A percentile compares a stretch with the other conserved stretches of the same genome.
Evolutionary conservation across 2,113 vertebrate species (phyloP).

Genomic region (Regulus satrapa): DNA sequence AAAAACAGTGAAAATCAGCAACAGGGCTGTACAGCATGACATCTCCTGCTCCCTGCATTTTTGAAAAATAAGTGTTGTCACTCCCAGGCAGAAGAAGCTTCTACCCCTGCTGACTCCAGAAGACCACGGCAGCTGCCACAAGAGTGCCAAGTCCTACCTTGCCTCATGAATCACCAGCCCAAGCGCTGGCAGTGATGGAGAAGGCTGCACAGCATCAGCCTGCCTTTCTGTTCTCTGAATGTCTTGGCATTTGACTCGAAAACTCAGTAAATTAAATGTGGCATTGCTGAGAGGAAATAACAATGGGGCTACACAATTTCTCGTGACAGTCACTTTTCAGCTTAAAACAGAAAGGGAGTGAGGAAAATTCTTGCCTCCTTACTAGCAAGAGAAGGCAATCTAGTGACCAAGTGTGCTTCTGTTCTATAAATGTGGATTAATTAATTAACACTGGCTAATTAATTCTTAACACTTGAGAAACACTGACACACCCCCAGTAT

Average conservation of each 20-base stretch:
- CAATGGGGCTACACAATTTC: background rate
- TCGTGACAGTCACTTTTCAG: background rate
- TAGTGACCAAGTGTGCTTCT: background rate
- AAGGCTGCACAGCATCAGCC: background rate
- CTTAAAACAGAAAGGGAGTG: background rate
- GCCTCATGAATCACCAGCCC: background rate
- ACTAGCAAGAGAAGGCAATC: background rate
- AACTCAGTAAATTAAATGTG: slow-evolving; percentile 52
- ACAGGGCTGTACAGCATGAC: background rate
- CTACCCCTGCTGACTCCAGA: background rate
- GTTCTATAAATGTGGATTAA: slow-evolving; percentile 11
- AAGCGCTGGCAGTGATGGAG: background rate
- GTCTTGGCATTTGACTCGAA: slow-evolving; percentile 54
- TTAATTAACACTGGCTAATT: slow-evolving; percentile 41
- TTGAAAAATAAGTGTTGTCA: background rate
- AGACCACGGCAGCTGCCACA: background rate
- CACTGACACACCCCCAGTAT: background rate
- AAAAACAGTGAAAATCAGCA: background rate
- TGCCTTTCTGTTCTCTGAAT: background rate
- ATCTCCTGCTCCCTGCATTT: background rate
- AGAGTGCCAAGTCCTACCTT: background rate
- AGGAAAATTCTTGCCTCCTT: background rate
- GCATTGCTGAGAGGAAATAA: slow-evolving; percentile 47
- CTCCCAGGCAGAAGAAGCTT: background rate
- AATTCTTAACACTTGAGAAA: background rate